Conservation (phyloP, 2,797 vertebrate genomes). For the Simalia tracyae region DNA sequence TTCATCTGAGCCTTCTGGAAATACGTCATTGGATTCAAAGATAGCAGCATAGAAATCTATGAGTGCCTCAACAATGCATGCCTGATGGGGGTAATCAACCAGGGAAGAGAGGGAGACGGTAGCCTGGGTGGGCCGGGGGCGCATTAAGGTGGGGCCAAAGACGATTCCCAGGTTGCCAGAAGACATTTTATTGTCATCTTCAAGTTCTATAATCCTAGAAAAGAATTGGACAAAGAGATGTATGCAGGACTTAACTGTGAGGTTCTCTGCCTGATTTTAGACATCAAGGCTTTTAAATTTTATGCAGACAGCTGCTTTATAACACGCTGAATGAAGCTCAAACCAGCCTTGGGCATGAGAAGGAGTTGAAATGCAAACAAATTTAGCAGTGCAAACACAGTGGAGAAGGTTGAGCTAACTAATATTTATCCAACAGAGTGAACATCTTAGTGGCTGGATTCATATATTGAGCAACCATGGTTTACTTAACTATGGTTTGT, state of each 20-base stretch:
- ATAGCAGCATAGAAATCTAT: constrained; percentile 87
- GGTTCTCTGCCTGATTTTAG: not conserved
- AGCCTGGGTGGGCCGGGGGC: constrained; percentile 90
- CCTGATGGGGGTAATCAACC: constrained; percentile 97
- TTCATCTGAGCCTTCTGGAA: rapidly evolving
- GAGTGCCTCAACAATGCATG: constrained; percentile 89
- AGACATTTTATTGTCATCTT: constrained; percentile 96
- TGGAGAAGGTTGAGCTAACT: no score
- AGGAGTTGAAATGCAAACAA: no score
- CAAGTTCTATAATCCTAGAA: constrained; percentile 87
- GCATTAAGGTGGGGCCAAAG: constrained; percentile 93
- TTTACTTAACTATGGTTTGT: no score
- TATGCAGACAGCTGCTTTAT: not conserved
- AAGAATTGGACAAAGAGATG: not conserved
- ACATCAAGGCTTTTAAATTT: not conserved
- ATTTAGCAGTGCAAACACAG: no score
- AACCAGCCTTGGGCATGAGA: no score
- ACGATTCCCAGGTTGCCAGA: constrained; percentile 93
- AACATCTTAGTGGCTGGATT: no score
- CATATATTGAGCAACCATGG: no score
- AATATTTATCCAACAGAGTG: no score
- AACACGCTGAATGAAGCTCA: no score
- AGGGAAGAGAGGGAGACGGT: constrained; percentile 93
- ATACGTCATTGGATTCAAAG: constrained; percentile 66
- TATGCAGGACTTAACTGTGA: not conserved